These are phyloP conservation scores for Cordilura impudica DNA, from an alignment of 2,888 invertebrate genomes.

Conservation along the genomic window DNA sequence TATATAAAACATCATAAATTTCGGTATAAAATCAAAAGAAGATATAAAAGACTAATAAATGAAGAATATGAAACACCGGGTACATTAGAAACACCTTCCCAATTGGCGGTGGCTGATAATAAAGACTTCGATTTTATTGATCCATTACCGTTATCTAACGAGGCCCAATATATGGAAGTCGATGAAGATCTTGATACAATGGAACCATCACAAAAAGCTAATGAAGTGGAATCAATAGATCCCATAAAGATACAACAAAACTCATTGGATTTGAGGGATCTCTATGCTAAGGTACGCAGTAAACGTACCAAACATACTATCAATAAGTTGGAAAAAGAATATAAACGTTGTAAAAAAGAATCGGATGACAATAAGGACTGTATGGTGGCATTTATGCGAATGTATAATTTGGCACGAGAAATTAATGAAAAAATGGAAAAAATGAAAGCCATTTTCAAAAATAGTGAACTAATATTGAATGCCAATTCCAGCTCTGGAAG, in stretches of 20 bases:
- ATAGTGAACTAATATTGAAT: conserved; percentile 66
- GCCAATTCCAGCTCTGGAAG: conserved; percentile 55
- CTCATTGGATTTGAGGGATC: conserved; percentile 65
- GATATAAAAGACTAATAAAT: conserved; percentile 30
- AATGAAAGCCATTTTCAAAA: conserved; percentile 73
- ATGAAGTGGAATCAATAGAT: conserved; percentile 66
- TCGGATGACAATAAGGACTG: conserved; percentile 68
- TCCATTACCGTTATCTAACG: too few species aligned
- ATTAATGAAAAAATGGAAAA: conserved; percentile 73
- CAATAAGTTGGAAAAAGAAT: conserved; percentile 70
- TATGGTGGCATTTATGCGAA: conserved; percentile 71
- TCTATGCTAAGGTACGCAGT: conserved; percentile 70
- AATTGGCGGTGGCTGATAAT: neutral
- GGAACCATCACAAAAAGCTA: neutral
- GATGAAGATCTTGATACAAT: neutral
- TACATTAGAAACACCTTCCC: neutral
- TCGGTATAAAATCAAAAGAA: conserved; percentile 8
- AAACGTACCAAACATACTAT: conserved; percentile 71
- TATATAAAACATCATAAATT: conserved; percentile 37
- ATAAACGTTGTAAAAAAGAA: conserved; percentile 71
- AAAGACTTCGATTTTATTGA: neutral
- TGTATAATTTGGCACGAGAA: conserved; percentile 74
- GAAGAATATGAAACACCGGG: neutral
- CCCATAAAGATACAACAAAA: conserved; percentile 66
- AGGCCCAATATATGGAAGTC: neutral